Conservation (phyloP, 2,888 invertebrate genomes). For the Drosophila kanekoi region DNA sequence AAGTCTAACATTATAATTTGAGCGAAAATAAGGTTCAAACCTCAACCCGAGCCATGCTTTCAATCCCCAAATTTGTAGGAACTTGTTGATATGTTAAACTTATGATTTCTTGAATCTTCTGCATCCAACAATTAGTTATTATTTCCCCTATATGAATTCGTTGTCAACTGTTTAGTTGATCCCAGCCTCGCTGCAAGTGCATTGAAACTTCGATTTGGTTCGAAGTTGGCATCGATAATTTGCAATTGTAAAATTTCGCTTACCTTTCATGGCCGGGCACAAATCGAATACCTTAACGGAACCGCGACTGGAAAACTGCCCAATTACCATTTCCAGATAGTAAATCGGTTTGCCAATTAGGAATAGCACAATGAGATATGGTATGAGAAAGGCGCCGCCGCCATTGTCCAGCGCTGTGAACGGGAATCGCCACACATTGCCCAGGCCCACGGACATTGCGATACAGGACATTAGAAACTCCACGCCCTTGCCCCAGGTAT, state of each 20-base stretch:
- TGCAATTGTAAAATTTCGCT: slow-evolving; percentile 42
- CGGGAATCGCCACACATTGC: slow-evolving; percentile 90
- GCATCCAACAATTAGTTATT: too few relatives aligned
- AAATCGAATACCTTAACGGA: slow-evolving; percentile 89
- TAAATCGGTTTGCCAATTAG: slow-evolving; percentile 90
- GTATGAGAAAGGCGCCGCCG: slow-evolving; percentile 89
- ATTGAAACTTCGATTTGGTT: slow-evolving; percentile 12
- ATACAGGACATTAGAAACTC: slow-evolving; percentile 85
- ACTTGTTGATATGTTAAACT: too few relatives aligned
- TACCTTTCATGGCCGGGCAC: slow-evolving; percentile 90
- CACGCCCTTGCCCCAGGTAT: slow-evolving; percentile 84
- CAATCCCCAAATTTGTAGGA: too few relatives aligned
- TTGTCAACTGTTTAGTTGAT: background rate
- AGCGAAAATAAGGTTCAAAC: too few relatives aligned
- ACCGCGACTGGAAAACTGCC: slow-evolving; percentile 90
- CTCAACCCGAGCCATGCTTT: too few relatives aligned
- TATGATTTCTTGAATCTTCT: too few relatives aligned
- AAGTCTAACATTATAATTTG: too few relatives aligned
- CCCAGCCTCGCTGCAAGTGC: slow-evolving; percentile 23
- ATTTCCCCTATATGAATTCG: too few relatives aligned
- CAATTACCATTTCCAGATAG: slow-evolving; percentile 90
- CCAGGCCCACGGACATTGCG: slow-evolving; percentile 88
- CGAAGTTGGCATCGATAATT: slow-evolving; percentile 12
- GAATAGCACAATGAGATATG: slow-evolving; percentile 88
- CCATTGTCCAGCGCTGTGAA: slow-evolving; percentile 89